Evolutionary conservation across 2,113 vertebrate species (phyloP).

Genomic region (Damaliscus lunatus): DNA sequence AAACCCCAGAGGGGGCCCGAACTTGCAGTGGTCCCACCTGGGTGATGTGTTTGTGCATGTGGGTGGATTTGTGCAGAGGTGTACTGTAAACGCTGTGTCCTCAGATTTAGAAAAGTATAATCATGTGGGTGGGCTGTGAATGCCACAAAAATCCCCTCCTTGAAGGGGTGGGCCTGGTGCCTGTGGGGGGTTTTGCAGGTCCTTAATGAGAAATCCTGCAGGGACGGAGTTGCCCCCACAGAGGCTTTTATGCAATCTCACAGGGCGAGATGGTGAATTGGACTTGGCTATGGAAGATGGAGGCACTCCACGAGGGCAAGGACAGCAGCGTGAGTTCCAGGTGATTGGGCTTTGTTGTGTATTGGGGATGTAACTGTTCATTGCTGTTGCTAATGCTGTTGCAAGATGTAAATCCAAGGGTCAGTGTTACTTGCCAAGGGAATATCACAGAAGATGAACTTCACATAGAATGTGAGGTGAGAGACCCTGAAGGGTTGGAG

Average conservation of each 20-base stretch:
- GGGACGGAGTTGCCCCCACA: neutral
- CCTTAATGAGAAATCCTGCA: neutral
- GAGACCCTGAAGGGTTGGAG: neutral
- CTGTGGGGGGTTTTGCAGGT: neutral
- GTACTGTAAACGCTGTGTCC: neutral
- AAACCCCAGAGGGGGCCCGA: neutral
- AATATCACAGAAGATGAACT: neutral
- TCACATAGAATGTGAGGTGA: neutral
- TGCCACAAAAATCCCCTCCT: neutral
- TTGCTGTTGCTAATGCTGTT: neutral
- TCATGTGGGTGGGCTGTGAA: neutral
- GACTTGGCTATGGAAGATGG: neutral
- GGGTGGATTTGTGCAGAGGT: neutral
- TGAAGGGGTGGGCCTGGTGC: neutral
- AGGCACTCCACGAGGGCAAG: neutral
- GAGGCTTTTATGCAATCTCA: neutral
- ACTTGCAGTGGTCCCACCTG: neutral
- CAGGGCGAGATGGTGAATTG: rapidly evolving
- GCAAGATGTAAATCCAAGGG: neutral
- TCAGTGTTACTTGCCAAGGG: neutral
- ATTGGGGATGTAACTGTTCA: neutral
- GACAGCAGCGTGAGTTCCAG: neutral
- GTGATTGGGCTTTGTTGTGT: neutral
- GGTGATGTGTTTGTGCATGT: neutral
- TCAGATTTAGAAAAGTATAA: neutral